Evolutionary conservation across 2,888 invertebrate genomes (phyloP).

Genomic region (Lasioglossum zephyrum): DNA sequence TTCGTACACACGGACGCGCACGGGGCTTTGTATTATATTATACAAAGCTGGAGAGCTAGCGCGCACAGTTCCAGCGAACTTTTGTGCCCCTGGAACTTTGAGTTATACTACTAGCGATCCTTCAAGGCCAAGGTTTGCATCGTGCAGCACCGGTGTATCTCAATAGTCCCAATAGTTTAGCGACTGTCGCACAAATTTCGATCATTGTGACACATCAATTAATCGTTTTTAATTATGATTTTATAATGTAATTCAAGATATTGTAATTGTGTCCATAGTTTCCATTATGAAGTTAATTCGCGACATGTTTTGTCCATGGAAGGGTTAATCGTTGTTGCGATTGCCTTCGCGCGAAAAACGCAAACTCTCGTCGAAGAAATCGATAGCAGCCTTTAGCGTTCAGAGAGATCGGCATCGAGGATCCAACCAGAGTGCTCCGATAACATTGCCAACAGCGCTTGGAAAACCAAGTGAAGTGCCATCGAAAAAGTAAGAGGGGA

Average conservation of each 20-base stretch:
- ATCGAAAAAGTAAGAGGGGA: slow-evolving; percentile 46
- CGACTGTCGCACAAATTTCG: background rate
- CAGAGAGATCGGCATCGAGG: slow-evolving; percentile 8
- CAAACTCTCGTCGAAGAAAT: background rate
- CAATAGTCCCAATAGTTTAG: slow-evolving; percentile 18
- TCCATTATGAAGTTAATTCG: no score
- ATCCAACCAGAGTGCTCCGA: slow-evolving; percentile 34
- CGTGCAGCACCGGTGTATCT: slow-evolving; percentile 42
- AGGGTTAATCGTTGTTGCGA: background rate
- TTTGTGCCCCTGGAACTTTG: slow-evolving; percentile 53
- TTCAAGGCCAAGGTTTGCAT: slow-evolving; percentile 59
- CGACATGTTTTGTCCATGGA: background rate
- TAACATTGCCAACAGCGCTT: slow-evolving; percentile 56
- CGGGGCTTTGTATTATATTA: slow-evolving; percentile 17
- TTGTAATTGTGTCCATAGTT: no score
- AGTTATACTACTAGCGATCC: slow-evolving; percentile 35
- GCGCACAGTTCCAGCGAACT: slow-evolving; percentile 57
- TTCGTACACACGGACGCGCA: background rate
- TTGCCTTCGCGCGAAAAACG: background rate
- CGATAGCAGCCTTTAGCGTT: background rate
- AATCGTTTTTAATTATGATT: background rate
- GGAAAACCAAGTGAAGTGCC: slow-evolving; percentile 51
- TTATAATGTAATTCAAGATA: background rate
- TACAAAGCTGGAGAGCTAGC: slow-evolving; percentile 18
- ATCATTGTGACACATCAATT: background rate